A percentile compares a stretch with the other conserved stretches of the same genome.
Evolutionary conservation across 1,140 invertebrate species (phyloP).

Genomic region (Drosophila azteca): DNA sequence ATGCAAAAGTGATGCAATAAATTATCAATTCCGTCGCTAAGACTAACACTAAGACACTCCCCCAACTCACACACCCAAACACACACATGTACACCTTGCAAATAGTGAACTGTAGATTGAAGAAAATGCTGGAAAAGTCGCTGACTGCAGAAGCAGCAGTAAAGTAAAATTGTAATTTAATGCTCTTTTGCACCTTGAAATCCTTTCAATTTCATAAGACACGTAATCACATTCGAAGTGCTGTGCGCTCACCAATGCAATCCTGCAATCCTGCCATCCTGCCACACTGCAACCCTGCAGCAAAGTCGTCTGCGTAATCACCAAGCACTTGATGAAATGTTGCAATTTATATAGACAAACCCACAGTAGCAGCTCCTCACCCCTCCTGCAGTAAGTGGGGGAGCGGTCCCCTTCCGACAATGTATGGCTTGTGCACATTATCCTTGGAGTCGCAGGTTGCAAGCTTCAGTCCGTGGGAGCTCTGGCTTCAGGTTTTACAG

Average conservation of each 20-base stretch:
- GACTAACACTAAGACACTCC: background rate
- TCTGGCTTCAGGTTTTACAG: slow-evolving; percentile 56
- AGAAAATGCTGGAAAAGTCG: slow-evolving; percentile 41
- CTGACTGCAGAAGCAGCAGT: slow-evolving; percentile 16
- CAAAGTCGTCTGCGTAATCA: slow-evolving; percentile 52
- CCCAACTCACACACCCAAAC: background rate
- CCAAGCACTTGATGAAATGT: slow-evolving; percentile 76
- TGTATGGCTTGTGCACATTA: slow-evolving; percentile 48
- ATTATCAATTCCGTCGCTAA: slow-evolving; percentile 37
- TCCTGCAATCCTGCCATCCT: background rate
- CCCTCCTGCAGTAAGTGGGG: slow-evolving; percentile 1
- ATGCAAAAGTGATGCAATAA: slow-evolving; percentile 59
- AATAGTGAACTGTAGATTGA: slow-evolving; percentile 16
- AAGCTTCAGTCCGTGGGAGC: slow-evolving; percentile 23
- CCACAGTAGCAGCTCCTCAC: slow-evolving; percentile 14
- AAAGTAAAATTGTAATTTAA: slow-evolving; percentile 69
- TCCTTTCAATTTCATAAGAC: slow-evolving; percentile 71
- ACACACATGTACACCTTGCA: background rate
- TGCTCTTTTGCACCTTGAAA: slow-evolving; percentile 73
- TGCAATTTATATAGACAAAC: slow-evolving; percentile 76
- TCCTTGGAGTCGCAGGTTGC: slow-evolving; percentile 47
- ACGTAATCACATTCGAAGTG: slow-evolving; percentile 64
- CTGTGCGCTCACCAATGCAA: slow-evolving; percentile 22
- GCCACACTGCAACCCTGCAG: background rate
- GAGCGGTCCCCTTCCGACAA: slow-evolving; percentile 21